Evolutionary conservation across 37 sponge, comb jelly and placozoan genomes (phyloP).

Genomic region (Cliona cf. orientalis): DNA sequence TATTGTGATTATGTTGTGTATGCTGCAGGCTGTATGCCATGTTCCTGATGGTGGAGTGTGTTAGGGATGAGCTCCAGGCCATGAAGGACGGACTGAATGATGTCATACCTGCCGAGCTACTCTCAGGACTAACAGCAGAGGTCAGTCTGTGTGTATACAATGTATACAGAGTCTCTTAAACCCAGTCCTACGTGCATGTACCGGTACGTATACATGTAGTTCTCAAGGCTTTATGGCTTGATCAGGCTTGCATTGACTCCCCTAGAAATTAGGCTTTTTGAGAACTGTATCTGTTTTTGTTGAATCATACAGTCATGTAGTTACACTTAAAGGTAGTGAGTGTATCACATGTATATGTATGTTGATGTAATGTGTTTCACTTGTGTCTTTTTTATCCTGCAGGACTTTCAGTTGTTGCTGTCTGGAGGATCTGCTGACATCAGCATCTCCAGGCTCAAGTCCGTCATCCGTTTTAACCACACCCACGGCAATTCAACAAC

Average conservation of each 20-base stretch:
- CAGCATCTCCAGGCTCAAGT: constrained; percentile 69
- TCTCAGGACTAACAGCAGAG: constrained; percentile 87
- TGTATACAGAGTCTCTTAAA: neutral
- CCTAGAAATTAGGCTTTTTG: no score
- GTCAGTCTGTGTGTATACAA: constrained; percentile 25
- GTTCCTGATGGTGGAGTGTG: constrained; percentile 84
- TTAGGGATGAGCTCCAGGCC: constrained; percentile 79
- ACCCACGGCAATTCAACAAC: constrained; percentile 43
- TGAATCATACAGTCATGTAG: no score
- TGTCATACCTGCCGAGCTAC: constrained; percentile 80
- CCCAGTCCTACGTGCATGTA: neutral
- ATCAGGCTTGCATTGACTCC: no score
- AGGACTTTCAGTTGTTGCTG: constrained; percentile 93
- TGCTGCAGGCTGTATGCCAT: constrained; percentile 74
- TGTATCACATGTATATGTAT: no score
- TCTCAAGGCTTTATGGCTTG: no score
- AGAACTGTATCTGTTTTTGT: no score
- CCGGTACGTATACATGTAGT: neutral
- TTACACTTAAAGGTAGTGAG: no score
- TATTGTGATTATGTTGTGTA: no score
- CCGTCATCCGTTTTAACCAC: constrained; percentile 79
- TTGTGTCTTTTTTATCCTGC: neutral
- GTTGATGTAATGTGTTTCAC: neutral
- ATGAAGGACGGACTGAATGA: constrained; percentile 83
- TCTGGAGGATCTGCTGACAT: constrained; percentile 90